These are phyloP conservation scores for Todiramphus saurophagus DNA, from an alignment of 2,113 vertebrate species.

Conservation along the genomic window DNA sequence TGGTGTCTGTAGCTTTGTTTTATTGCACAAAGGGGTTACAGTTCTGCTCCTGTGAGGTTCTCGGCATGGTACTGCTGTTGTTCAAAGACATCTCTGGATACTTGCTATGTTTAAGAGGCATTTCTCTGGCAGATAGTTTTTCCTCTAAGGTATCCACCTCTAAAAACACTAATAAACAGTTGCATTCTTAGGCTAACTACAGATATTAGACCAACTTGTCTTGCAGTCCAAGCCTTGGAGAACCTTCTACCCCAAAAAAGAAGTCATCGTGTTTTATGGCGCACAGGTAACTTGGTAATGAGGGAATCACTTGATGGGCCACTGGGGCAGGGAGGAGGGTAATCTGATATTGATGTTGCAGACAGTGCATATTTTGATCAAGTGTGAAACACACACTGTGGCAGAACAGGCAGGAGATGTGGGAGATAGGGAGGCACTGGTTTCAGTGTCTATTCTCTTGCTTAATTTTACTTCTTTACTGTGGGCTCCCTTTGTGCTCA, in stretches of 20 bases:
- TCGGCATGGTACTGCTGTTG: not conserved
- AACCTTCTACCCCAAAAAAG: not conserved
- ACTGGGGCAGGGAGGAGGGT: not conserved
- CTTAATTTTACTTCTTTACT: not conserved
- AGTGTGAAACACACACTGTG: not conserved
- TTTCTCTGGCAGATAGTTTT: not conserved
- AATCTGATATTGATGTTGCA: not conserved
- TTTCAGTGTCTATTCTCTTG: not conserved
- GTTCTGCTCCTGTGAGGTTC: not conserved
- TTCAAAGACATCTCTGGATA: not conserved
- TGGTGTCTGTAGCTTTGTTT: conserved; percentile 32
- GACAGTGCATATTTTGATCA: not conserved
- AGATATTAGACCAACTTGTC: not conserved
- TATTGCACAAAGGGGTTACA: not conserved
- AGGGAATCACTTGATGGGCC: not conserved
- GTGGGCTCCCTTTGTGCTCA: not conserved
- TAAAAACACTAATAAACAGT: not conserved
- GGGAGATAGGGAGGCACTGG: not conserved
- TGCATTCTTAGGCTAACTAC: not conserved
- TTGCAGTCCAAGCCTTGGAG: not conserved
- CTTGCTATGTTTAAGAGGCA: not conserved
- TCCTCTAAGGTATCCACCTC: not conserved
- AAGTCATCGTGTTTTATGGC: not conserved
- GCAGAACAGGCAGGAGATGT: not conserved
- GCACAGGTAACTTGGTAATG: not conserved